Percentiles rank a stretch among this genome's conserved stretches.
These are phyloP conservation scores for Xestia c-nigrum DNA, from an alignment of 2,888 invertebrate species.

Conservation along the genomic window DNA sequence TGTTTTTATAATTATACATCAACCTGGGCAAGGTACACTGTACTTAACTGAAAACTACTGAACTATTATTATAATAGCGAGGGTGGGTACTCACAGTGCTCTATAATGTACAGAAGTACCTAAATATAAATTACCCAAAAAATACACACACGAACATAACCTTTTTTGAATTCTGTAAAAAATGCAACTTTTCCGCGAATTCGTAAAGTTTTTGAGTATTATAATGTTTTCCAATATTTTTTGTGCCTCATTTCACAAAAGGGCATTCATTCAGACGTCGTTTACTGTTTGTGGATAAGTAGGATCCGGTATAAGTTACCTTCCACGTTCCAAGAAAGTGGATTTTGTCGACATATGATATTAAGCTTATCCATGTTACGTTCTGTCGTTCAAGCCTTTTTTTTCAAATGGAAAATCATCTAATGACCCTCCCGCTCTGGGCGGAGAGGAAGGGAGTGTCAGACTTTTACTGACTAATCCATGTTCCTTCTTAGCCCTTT, in stretches of 20 bases:
- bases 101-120: background rate
- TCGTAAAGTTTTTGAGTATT: too few species aligned
- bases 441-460: too few species aligned
- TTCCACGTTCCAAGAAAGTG: background rate
- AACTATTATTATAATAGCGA: background rate
- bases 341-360: background rate
- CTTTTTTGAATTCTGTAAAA: too few species aligned
- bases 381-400: background rate
- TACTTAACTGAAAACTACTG: background rate
- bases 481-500: too few species aligned
- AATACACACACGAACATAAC: too few species aligned
- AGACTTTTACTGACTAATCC: too few species aligned
- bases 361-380: background rate
- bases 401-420: too few species aligned
- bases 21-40: background rate
- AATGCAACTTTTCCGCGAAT: too few species aligned
- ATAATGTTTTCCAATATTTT: too few species aligned
- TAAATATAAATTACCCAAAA: background rate
- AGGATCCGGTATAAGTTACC: background rate
- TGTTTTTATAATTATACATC: conserved; percentile 19
- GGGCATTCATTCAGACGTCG: background rate
- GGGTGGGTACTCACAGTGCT: background rate
- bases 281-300: background rate
- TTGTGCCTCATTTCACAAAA: background rate
- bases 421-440: too few species aligned